Evolutionary conservation across 37 sponge, comb jelly and placozoan species (phyloP).

Genomic region (Crambe crambe): DNA sequence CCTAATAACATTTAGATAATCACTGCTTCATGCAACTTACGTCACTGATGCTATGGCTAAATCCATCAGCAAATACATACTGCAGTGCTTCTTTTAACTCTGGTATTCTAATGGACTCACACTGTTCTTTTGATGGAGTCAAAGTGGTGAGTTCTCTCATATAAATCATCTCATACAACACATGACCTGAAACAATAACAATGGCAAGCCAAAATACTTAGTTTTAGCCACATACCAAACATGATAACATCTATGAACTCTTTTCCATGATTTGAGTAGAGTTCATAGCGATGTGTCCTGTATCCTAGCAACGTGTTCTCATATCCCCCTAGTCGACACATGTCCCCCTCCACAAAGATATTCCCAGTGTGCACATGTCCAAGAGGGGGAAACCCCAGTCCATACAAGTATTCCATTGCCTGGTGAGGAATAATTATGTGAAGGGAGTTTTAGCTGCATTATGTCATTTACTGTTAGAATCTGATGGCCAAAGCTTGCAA

Average conservation of each 20-base stretch:
- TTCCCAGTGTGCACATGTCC: constrained; percentile 66
- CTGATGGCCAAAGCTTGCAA: neutral
- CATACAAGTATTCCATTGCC: constrained; percentile 47
- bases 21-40: too few relatives aligned
- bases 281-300: constrained; percentile 31
- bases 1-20: too few relatives aligned
- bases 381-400: constrained; percentile 48
- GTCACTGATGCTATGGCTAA: neutral
- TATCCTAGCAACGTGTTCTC: constrained; percentile 63
- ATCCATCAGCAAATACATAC: neutral
- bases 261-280: neutral
- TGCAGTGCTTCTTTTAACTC: neutral
- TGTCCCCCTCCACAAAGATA: constrained; percentile 37
- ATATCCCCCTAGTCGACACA: constrained; percentile 48
- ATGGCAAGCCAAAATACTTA: too few relatives aligned
- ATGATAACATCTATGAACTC: constrained; percentile 37
- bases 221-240: constrained; percentile 46
- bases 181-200: neutral
- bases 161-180: neutral
- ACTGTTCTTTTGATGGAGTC: neutral
- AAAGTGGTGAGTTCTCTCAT: neutral
- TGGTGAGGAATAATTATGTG: neutral
- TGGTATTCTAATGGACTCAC: neutral
- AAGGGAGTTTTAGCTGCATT: neutral
- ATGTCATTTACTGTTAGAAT: neutral